Evolutionary conservation across 2,113 vertebrate species (phyloP).

Genomic region (Grus americana): DNA sequence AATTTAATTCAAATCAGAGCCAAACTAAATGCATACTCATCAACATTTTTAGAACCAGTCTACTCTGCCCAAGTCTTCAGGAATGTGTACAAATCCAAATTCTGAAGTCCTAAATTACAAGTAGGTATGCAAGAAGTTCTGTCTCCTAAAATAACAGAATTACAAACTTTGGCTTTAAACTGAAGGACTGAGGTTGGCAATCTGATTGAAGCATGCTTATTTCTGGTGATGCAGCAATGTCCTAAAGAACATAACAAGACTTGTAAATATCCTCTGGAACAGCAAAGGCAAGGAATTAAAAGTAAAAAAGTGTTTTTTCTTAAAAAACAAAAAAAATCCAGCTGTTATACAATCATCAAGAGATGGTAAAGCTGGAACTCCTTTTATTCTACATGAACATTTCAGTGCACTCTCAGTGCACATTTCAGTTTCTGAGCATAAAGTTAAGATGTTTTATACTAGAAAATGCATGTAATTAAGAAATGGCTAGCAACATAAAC

Average conservation of each 20-base stretch:
- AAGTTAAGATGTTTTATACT: not conserved
- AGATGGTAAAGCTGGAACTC: not conserved
- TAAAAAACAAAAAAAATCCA: not conserved
- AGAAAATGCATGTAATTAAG: not conserved
- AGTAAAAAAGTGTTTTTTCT: not conserved
- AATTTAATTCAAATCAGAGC: not conserved
- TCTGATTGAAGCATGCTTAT: not conserved
- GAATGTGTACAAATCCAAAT: not conserved
- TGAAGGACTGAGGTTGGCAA: not conserved
- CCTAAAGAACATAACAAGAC: not conserved
- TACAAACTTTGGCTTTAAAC: not conserved
- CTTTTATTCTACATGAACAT: not conserved
- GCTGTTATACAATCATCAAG: not conserved
- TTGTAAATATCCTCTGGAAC: not conserved
- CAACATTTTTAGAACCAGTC: not conserved
- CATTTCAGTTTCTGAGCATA: not conserved
- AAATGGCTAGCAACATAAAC: not conserved
- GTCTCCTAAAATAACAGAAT: not conserved
- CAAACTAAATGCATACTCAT: not conserved
- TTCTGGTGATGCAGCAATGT: not conserved
- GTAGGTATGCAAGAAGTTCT: not conserved
- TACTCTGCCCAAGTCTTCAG: not conserved
- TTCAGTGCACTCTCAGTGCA: not conserved
- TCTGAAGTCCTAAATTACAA: not conserved
- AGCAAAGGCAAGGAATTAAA: not conserved